These are phyloP conservation scores for Euura saliciscinereae DNA, from an alignment of 1,140 invertebrate species.

Conservation along the genomic window DNA sequence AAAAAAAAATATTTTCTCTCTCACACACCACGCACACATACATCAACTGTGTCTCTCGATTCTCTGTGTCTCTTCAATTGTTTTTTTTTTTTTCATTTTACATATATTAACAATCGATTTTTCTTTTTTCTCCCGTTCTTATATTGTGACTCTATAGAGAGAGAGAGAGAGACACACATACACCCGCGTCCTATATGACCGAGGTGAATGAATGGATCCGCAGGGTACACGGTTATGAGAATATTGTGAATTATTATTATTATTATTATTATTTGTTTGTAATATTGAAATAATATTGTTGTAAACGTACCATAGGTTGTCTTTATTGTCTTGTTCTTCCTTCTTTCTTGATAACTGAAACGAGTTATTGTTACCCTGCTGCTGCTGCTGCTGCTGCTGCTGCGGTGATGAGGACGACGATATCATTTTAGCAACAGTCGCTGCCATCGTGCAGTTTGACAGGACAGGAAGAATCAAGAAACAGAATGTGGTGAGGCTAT, in stretches of 20 bases:
- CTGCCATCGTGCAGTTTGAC: slow-evolving; percentile 47
- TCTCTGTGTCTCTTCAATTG: too few species aligned
- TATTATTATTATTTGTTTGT: too few species aligned
- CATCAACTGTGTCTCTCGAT: too few species aligned
- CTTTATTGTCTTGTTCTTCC: slow-evolving; percentile 66
- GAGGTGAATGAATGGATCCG: too few species aligned
- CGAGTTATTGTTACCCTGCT: slow-evolving; percentile 54
- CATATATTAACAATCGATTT: too few species aligned
- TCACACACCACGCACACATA: not conserved
- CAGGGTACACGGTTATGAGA: too few species aligned
- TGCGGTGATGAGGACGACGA: slow-evolving; percentile 40
- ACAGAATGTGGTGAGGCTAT: not conserved
- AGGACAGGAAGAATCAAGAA: slow-evolving; percentile 7
- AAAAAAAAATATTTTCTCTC: not conserved
- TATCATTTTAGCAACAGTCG: slow-evolving; percentile 44
- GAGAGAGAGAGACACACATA: not conserved
- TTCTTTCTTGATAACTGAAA: slow-evolving; percentile 67
- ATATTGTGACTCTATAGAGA: not conserved
- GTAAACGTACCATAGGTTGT: slow-evolving; percentile 68
- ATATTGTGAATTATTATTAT: too few species aligned
- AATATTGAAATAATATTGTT: slow-evolving; percentile 32
- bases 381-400: too few species aligned
- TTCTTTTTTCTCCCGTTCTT: too few species aligned
- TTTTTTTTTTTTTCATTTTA: too few species aligned
- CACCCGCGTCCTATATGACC: too few species aligned